Evolutionary conservation across 2,113 vertebrate genomes (phyloP), one percentile per base, ranked within the genome.

Genomic region (Strigops habroptila): DNA sequence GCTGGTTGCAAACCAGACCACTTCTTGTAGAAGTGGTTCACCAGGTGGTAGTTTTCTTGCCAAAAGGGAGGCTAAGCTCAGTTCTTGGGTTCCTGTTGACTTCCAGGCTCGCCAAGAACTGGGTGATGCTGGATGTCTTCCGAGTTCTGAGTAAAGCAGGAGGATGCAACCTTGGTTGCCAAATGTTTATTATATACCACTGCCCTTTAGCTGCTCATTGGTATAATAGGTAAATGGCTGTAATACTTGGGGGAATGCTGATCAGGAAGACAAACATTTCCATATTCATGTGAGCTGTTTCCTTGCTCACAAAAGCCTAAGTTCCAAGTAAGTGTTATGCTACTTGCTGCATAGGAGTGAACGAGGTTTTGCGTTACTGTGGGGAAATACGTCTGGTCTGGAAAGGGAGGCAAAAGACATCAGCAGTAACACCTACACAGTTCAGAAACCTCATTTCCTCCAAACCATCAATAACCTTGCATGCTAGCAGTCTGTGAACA

Each of bases 11-110:
- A 86, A 86, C 39, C 63, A 62, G 19, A 43, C 90, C 64, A 73
- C 30, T 90, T 60, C 67, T 82, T 79, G 67, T 59, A 91, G 75
- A 52, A 93, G 67, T n/a, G 21, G 30, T 90, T 94, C 8, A 8
- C 78, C 88, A 94, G 85, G 37, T 88, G 82, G 57, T 76, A 62
- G 11, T 85, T 91, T 62, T 65, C 88, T 62, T 96, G 93, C 88
- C 88, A 91, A 77, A 73, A 88, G 16, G 39, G 87, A 82, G 78
- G 57, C 44, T 24, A 69, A 95, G 18, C 39, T 37, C 30, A 62
- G 79, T 53, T 57, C n/a, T 30, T 75, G 52, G 52, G 70, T 83
- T 96, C 86, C 83, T 92, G 83, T 96, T 95, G 93, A 93, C 78
- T 78, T 82, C 53, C 70, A 79, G 52, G 68, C 19, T 87, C 60